phyloP scores from a whole-genome alignment of 37 sponge, comb jelly and placozoan genomes.

The Hormiphora californensis region DNA sequence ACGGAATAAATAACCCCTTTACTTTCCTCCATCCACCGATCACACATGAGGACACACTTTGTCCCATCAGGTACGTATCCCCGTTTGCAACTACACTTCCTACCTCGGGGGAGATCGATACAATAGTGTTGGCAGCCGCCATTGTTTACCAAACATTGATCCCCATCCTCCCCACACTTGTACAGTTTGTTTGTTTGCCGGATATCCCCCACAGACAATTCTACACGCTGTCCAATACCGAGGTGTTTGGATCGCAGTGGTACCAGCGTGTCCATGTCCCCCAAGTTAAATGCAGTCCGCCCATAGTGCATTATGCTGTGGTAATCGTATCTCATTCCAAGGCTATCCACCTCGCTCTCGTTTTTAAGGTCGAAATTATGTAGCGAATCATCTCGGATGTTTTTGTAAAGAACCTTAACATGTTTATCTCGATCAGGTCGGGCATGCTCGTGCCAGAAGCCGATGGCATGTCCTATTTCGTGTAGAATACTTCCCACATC shows the following conservation, averaged over 20 bases:
- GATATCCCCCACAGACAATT: not conserved
- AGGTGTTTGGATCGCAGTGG: too few relatives aligned
- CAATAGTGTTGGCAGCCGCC: not conserved
- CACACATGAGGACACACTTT: not conserved
- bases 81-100: not conserved
- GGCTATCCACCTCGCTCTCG: not conserved
- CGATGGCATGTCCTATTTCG: slow-evolving; percentile 33
- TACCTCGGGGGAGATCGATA: not conserved
- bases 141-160: slow-evolving; percentile 17
- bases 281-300: not conserved
- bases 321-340: not conserved
- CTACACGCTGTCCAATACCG: not conserved
- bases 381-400: not conserved
- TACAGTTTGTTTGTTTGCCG: not conserved
- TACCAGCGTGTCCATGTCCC: too few relatives aligned
- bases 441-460: slow-evolving; percentile 31
- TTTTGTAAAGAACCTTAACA: not conserved
- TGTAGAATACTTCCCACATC: slow-evolving; percentile 16
- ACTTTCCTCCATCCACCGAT: not conserved
- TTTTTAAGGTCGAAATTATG: slow-evolving; percentile 15
- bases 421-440: not conserved
- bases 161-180: not conserved
- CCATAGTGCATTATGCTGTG: slow-evolving; percentile 19
- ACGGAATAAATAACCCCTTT: not conserved
- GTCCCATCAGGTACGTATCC: slow-evolving; percentile 2